These are phyloP conservation scores for Dynastes maya DNA, from an alignment of 2,888 invertebrate genomes.

Conservation along the genomic window DNA sequence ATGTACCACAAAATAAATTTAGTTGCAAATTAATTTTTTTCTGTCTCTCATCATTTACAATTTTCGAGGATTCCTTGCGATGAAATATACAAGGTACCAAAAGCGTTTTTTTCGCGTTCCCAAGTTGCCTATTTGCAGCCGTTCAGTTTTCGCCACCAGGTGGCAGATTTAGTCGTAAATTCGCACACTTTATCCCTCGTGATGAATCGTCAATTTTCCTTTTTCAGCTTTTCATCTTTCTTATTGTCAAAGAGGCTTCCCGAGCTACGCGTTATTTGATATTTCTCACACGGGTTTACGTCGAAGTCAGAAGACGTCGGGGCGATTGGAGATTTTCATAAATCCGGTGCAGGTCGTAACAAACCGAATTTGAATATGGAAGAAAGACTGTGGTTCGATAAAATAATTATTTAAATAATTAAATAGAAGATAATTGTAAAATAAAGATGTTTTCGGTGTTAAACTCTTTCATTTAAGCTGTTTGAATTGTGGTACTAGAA, in stretches of 20 bases:
- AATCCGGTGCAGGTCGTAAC: neutral
- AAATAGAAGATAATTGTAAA: too few species aligned
- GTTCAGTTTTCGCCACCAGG: conserved; percentile 19
- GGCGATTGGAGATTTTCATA: neutral
- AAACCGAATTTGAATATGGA: too few species aligned
- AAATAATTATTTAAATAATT: neutral
- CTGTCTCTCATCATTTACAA: neutral
- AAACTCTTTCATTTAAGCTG: too few species aligned
- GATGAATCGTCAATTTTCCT: conserved; percentile 31
- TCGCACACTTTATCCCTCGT: conserved; percentile 27
- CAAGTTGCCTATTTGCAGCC: conserved; percentile 29
- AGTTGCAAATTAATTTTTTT: too few species aligned
- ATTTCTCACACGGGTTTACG: conserved; percentile 5
- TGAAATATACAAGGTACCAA: neutral
- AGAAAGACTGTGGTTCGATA: neutral
- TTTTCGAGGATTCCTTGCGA: neutral
- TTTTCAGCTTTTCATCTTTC: conserved; percentile 19
- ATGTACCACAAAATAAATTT: neutral
- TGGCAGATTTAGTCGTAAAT: conserved; percentile 2
- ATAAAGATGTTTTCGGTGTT: too few species aligned
- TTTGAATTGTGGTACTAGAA: too few species aligned
- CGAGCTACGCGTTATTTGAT: neutral
- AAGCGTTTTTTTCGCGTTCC: neutral
- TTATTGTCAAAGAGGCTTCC: conserved; percentile 1
- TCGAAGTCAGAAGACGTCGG: neutral